These are phyloP conservation scores for Emydoidea blandingii DNA, from an alignment of 2,797 vertebrate genomes.

Conservation along the genomic window DNA sequence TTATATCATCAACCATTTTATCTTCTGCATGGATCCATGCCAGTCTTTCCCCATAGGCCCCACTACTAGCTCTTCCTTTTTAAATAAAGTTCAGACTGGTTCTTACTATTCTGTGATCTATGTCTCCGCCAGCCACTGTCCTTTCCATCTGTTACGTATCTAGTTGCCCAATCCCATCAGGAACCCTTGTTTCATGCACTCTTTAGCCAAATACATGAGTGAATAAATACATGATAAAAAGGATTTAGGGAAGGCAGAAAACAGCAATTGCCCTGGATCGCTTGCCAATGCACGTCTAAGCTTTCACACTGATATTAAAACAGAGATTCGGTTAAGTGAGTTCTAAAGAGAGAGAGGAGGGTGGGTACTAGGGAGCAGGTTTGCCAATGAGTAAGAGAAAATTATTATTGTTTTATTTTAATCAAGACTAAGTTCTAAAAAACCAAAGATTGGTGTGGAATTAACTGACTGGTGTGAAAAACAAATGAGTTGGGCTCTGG, in stretches of 20 bases:
- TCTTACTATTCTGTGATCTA: neutral
- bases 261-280: neutral
- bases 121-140: neutral
- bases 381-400: neutral
- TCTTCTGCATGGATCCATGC: neutral
- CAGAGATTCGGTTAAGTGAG: neutral
- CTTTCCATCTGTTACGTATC: slow-evolving; percentile 46
- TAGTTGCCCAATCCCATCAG: slow-evolving; percentile 35
- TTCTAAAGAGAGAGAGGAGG: neutral
- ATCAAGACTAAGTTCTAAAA: slow-evolving; percentile 15
- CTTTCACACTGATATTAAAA: neutral
- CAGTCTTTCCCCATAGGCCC: neutral
- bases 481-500: neutral
- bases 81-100: slow-evolving; percentile 13
- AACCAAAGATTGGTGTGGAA: neutral
- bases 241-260: slow-evolving; percentile 13
- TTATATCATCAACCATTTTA: slow-evolving; percentile 24
- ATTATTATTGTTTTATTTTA: neutral
- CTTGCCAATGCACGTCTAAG: accelerated
- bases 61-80: neutral
- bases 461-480: neutral
- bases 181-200: neutral
- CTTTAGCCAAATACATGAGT: neutral
- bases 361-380: neutral
- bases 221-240: slow-evolving; percentile 45